Conservation (phyloP, 1,140 invertebrate species). For the Dreissena polymorpha region DNA sequence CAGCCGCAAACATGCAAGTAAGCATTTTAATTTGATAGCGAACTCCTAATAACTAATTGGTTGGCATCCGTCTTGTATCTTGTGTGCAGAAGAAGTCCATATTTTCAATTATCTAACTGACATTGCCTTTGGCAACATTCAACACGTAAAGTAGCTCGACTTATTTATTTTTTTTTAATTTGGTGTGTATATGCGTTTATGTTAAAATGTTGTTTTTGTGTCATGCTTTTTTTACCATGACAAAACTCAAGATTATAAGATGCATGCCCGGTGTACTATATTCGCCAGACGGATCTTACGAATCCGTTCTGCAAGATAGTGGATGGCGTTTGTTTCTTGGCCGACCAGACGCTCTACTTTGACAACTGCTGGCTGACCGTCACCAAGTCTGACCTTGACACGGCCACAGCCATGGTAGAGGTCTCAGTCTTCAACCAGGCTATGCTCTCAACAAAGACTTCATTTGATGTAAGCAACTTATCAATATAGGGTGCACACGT, state of each 20-base stretch:
- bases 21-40: background rate
- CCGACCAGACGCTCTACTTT: background rate
- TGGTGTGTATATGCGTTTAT: background rate
- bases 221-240: background rate
- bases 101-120: too few species aligned
- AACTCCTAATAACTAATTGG: too few species aligned
- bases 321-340: background rate
- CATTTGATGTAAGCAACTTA: slow-evolving; percentile 5
- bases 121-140: too few species aligned
- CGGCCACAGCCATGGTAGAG: background rate
- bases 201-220: background rate
- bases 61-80: too few species aligned
- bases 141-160: background rate
- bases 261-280: background rate
- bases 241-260: too few species aligned
- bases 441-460: background rate
- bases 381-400: slow-evolving; percentile 20
- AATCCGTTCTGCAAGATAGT: background rate
- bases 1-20: background rate
- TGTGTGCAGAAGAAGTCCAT: too few species aligned
- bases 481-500: background rate
- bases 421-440: slow-evolving; percentile 30
- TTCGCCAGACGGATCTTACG: background rate
- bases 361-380: slow-evolving; percentile 43
- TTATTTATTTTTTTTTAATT: background rate